Evolutionary conservation across 2,113 vertebrate species (phyloP), one percentile per base, ranked within the genome.

Genomic region (Neomonachus schauinslandi): DNA sequence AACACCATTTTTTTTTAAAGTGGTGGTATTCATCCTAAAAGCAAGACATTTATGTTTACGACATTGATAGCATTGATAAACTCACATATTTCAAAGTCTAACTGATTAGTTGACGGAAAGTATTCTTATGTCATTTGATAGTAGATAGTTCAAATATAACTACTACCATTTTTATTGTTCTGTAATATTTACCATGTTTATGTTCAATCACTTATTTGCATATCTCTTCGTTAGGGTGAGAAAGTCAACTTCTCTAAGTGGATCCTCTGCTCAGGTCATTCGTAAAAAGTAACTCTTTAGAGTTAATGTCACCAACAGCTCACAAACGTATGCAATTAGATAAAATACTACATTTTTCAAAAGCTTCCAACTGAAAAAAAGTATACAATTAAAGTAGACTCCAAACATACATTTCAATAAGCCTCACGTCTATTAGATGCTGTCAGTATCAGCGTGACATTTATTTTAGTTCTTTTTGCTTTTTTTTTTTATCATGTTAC

Each of bases 391-490:
- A 88, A 92, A 91, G 21, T 51, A 84, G n/a, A 76, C 3, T 51
- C 5, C 51, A 80, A 81, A 63, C 28, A 36, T 42, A 49, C 22
- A 42, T 91, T 93, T 42, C 53, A 89, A 90, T 83, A 95, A 89
- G 19, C 33, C 9, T 86, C n/a, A 33, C 67, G 19, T 90, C 7
- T 79, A 39, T 83, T 57, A 72, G 31, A 84, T 42, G 7, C 21
- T 82, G 49, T 49, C 24, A 4, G 0, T 72, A 39, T 80, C 24
- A 61, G 16, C 16, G 74, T 74, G 11, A 83, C 7, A 65, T 79
- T 92, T 87, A 92, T 87, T 83, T 94, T 28, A 72, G 33, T 83
- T 96, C 63, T 87, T 80, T 77, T 93, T 89, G n/a, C 10, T 63
- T 96, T 89, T 83, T 87, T 42, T 42, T 46, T 46, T 46, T 46